Base-by-base conservation (phyloP, 2,888 invertebrate species). In the Hymenopus coronatus region DNA sequence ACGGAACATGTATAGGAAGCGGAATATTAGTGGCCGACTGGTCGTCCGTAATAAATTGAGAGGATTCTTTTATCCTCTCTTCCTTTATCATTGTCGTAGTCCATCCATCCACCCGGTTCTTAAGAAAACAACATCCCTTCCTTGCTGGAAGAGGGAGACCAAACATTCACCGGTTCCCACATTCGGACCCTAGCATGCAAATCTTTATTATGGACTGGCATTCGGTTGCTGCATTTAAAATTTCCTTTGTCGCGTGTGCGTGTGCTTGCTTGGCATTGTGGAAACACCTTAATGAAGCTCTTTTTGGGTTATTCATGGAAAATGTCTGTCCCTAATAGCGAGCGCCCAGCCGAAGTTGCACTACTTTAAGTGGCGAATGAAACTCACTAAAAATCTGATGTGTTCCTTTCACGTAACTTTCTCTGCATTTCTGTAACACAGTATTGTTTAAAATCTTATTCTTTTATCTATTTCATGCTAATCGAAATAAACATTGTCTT, bases 1-100 rank as follows among this genome's bases (percentile, higher is more conserved):
- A 83, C 83, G 84, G 40, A 40, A 28, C 86, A 85, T 46, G 83
- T 89, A 46, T 87, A 83, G 90, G 90, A 90, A 90, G 89, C 90
- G 88, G 90, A 85, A 90, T 89, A 85, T 88, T 82, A 85, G 88
- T 83, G 25, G 54, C 54, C 54, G 54, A 70, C 54, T 54, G 54
- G 54, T 54, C 54, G 54, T 54, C 54, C 86, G 27, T 82, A 87
- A 89, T 82, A 88, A 88, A 82, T 88, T 82, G 30, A 82, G 83
- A 82, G 28, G 46, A 88, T 28, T 83, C 88, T 54, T 88, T 70
- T 70, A 15, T 70, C 25, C 54, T 70, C 54, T 54, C 54, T 54
- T 54, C 54, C 54, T 54, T 54, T 54, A 54, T 54, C 54, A 54
- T 54, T 54, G 54, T 54, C 54, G 54, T 54, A 54, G 54, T 54